phyloP scores from a whole-genome alignment of 1,140 invertebrate genomes.

The Physella acuta region DNA sequence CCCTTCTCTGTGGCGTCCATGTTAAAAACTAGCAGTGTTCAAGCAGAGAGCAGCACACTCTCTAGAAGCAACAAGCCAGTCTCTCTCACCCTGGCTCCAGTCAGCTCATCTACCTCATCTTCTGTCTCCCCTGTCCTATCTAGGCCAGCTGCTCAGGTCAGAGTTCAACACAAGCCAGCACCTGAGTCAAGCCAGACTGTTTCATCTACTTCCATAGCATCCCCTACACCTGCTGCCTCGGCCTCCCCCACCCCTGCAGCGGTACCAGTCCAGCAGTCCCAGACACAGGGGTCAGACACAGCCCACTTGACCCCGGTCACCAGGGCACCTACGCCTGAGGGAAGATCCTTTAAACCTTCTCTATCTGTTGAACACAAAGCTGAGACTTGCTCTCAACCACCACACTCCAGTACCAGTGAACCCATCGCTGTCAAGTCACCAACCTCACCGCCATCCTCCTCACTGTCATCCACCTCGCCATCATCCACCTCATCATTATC shows the following conservation, averaged over 20 bases:
- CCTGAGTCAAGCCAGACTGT: neutral
- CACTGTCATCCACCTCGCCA: neutral
- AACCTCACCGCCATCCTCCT: neutral
- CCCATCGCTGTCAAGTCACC: neutral
- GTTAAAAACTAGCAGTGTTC: too few relatives aligned
- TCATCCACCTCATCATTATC: neutral
- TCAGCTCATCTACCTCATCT: too few relatives aligned
- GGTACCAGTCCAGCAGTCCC: slow-evolving; percentile 17
- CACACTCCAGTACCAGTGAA: neutral
- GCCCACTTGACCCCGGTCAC: neutral
- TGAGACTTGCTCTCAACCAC: neutral
- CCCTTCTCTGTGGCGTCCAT: too few relatives aligned
- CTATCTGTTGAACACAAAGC: neutral
- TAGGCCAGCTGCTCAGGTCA: too few relatives aligned
- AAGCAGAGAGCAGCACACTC: too few relatives aligned
- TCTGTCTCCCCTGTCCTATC: too few relatives aligned
- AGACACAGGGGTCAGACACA: slow-evolving; percentile 18
- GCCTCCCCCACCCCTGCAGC: slow-evolving; percentile 23
- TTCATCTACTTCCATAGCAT: slow-evolving; percentile 1
- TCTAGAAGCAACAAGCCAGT: too few relatives aligned
- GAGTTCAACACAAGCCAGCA: neutral
- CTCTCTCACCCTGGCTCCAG: too few relatives aligned
- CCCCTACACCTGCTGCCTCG: slow-evolving; percentile 23
- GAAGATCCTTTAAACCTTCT: neutral
- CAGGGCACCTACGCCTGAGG: neutral